Base-by-base conservation (phyloP, 2,797 vertebrate species). In the Philypnodon macrostomus region DNA sequence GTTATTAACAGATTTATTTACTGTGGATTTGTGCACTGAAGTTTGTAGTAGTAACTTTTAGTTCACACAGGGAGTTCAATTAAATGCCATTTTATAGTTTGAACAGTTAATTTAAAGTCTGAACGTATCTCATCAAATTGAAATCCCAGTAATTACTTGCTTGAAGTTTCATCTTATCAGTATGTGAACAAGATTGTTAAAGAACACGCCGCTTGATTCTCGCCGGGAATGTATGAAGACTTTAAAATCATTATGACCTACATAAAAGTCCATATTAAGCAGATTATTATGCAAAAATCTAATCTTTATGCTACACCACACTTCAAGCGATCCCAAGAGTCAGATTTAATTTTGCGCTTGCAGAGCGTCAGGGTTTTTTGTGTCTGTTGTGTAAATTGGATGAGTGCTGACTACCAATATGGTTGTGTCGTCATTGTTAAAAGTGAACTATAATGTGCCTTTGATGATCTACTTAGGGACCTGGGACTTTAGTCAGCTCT, bases 391-490 rank as follows among this genome's bases (percentile, higher is more conserved):
- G 30, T 34, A 34, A 47, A 47, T 15, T 11, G 29, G 33, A 23
- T 45, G n/a, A 34, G 16, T n/a, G n/a, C n/a, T n/a, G n/a, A n/a
- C 55, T 12, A 0, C 16, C 8, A 10, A 58, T 46, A 41, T 2
- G 27, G 2, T 26, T 31, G 17, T 4, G 50, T 63, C 56, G 55
- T 63, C 46, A 17, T 6, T 14, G 2, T 41, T 48, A n/a, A 24
- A 39, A 47, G 27, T 17, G 59, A 49, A 3, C 10, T 31, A 14
- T 27, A 33, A 39, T 53, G 35, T 7, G 4, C 17, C 65, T 59
- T 66, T 56, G 40, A 63, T 64, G 48, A 17, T 5, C 29, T 49
- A 34, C 55, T 74, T 42, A 51, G 59, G 62, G 67, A 64, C 50
- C n/a, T 1, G 16, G 35, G 16, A 55, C 16, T 58, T 64, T 33